Conservation (phyloP, 1,140 invertebrate species). For the Laupala kohalensis region DNA sequence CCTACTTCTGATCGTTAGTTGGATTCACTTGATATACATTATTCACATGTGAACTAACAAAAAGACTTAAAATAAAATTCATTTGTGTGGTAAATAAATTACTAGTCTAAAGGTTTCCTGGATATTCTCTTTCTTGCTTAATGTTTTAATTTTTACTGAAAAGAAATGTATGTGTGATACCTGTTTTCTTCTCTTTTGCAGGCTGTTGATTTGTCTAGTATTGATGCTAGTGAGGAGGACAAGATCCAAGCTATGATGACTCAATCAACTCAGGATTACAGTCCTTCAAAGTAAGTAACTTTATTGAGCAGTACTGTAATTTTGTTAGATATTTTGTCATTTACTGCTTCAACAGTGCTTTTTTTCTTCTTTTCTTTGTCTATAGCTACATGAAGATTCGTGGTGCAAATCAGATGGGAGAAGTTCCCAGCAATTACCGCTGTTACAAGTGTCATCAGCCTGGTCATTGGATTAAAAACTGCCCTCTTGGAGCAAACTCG, state of each 20-base stretch:
- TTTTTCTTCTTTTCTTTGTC: slow-evolving; percentile 17
- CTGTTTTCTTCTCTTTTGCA: no score
- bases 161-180: no score
- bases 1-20: no score
- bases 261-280: slow-evolving; percentile 91
- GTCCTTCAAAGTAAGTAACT: slow-evolving; percentile 78
- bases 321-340: neutral
- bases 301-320: slow-evolving; percentile 8
- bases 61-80: no score
- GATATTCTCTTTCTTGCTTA: no score
- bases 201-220: slow-evolving; percentile 70
- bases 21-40: no score
- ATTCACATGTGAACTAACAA: no score
- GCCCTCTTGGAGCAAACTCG: slow-evolving; percentile 49
- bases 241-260: slow-evolving; percentile 95
- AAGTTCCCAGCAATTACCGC: slow-evolving; percentile 75
- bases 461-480: slow-evolving; percentile 94
- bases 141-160: no score
- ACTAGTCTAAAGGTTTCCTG: no score
- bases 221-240: slow-evolving; percentile 89
- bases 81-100: no score
- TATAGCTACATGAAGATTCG: slow-evolving; percentile 75
- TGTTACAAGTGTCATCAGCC: slow-evolving; percentile 86
- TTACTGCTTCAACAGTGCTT: neutral
- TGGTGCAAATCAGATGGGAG: slow-evolving; percentile 72